These are phyloP conservation scores for Perca fluviatilis DNA, from an alignment of 2,113 vertebrate species.

Conservation along the genomic window DNA sequence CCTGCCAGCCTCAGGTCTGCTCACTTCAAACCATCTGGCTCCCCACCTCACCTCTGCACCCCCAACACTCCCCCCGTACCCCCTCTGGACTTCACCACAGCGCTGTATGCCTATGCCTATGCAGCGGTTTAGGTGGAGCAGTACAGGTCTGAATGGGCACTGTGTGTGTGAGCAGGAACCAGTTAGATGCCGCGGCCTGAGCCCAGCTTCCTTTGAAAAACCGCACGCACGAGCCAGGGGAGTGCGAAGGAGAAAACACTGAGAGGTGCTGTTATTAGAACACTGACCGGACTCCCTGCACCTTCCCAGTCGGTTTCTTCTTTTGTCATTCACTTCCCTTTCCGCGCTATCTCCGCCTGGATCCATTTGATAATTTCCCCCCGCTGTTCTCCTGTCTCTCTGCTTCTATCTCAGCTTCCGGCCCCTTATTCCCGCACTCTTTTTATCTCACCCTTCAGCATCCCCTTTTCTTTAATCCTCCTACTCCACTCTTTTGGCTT, in stretches of 20 bases:
- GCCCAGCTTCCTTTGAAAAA: conserved; percentile 84
- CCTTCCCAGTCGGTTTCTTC: conserved; percentile 14
- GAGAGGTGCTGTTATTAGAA: conserved; percentile 65
- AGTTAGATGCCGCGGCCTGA: conserved; percentile 65
- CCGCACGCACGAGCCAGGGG: conserved; percentile 68
- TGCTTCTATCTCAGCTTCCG: conserved; percentile 27
- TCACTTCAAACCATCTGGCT: conserved; percentile 45
- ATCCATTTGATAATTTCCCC: conserved; percentile 42
- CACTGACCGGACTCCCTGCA: conserved; percentile 32
- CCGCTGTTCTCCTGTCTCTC: conserved; percentile 15
- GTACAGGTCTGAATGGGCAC: conserved; percentile 76
- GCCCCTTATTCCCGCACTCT: conserved; percentile 21
- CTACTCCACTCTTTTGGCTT: conserved; percentile 7
- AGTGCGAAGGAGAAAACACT: conserved; percentile 60
- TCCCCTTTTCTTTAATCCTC: conserved; percentile 57
- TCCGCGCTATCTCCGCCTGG: conserved; percentile 11
- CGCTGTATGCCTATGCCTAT: conserved; percentile 39
- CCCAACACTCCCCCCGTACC: conserved; percentile 12
- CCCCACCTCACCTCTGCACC: conserved; percentile 30
- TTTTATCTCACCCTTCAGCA: conserved; percentile 39
- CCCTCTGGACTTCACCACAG: conserved; percentile 14
- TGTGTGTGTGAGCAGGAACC: conserved; percentile 82
- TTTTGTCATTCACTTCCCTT: conserved; percentile 25
- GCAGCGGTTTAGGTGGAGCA: conserved; percentile 56
- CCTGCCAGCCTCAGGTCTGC: conserved; percentile 25